phyloP scores from a whole-genome alignment of 1,140 invertebrate species.

The Semibalanus balanoides region DNA sequence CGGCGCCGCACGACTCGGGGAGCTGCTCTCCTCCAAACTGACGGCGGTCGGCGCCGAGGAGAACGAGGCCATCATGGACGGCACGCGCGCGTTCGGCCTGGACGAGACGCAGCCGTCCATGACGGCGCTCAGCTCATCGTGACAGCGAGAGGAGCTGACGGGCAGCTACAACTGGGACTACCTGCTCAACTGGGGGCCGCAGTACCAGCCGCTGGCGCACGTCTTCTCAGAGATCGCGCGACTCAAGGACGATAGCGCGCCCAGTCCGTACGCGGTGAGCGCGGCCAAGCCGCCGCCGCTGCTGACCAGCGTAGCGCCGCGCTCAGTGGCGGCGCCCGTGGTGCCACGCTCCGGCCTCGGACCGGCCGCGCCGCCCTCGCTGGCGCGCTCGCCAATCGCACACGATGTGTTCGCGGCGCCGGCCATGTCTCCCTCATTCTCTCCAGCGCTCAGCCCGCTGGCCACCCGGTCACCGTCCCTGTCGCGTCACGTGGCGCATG shows the following conservation, averaged over 20 bases:
- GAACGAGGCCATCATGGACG: constrained; percentile 33
- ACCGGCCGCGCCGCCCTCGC: constrained; percentile 18
- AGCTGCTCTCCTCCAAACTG: constrained; percentile 76
- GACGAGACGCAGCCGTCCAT: constrained; percentile 57
- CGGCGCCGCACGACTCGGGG: constrained; percentile 39
- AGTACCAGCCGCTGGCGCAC: constrained; percentile 90
- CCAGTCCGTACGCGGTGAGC: constrained; percentile 39
- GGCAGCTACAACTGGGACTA: constrained; percentile 99
- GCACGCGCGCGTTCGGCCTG: constrained; percentile 39
- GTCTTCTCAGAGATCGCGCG: constrained; percentile 94
- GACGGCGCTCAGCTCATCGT: constrained; percentile 91
- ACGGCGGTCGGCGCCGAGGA: constrained; percentile 49
- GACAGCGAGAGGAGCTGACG: constrained; percentile 76
- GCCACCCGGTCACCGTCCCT: constrained; percentile 83
- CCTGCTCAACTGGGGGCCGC: constrained; percentile 89
- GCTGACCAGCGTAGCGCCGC: constrained; percentile 6
- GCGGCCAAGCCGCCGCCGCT: constrained; percentile 43
- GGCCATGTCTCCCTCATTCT: constrained; percentile 86
- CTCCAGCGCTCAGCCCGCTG: constrained; percentile 78
- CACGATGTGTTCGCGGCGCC: constrained; percentile 75
- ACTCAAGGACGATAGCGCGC: constrained; percentile 81
- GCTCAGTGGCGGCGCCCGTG: constrained; percentile 52
- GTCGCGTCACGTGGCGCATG: too few species aligned
- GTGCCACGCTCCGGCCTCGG: constrained; percentile 31
- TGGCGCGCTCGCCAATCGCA: constrained; percentile 61